phyloP scores from a whole-genome alignment of 2,797 vertebrate genomes.

The Poeciliopsis paucimaculata region DNA sequence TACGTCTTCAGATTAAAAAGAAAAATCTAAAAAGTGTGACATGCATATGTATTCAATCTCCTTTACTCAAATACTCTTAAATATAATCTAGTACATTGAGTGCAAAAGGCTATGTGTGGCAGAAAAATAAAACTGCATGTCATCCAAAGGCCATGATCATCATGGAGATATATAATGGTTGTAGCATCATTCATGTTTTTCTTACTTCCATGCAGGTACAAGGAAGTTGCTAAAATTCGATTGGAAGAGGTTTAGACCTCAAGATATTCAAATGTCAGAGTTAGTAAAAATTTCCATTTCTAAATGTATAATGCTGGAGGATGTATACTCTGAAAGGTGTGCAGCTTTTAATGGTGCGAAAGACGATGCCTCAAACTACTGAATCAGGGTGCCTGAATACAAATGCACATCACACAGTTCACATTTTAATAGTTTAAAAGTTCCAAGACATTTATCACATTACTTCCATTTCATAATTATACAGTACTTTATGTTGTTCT shows the following conservation, averaged over 20 bases:
- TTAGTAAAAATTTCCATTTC: not conserved
- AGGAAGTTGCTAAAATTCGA: not conserved
- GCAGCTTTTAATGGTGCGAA: not conserved
- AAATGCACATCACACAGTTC: not conserved
- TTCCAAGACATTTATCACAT: not conserved
- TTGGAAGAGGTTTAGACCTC: not conserved
- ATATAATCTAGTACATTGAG: not conserved
- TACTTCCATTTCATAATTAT: not conserved
- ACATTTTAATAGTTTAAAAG: conserved; percentile 1
- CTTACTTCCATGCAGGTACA: not conserved
- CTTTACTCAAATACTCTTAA: not conserved
- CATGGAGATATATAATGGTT: not conserved
- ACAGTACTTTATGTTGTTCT: not conserved
- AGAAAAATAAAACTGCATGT: not conserved
- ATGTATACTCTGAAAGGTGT: not conserved
- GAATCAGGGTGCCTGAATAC: not conserved
- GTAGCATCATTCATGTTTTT: not conserved
- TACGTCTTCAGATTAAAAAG: not conserved
- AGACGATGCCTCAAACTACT: not conserved
- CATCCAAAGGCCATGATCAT: not conserved
- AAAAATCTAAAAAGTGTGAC: not conserved
- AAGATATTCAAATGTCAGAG: not conserved
- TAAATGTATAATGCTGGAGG: not conserved
- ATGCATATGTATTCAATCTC: not conserved
- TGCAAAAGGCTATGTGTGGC: not conserved